phyloP scores from a whole-genome alignment of 2,888 invertebrate species.

The Ypsolopha sequella region DNA sequence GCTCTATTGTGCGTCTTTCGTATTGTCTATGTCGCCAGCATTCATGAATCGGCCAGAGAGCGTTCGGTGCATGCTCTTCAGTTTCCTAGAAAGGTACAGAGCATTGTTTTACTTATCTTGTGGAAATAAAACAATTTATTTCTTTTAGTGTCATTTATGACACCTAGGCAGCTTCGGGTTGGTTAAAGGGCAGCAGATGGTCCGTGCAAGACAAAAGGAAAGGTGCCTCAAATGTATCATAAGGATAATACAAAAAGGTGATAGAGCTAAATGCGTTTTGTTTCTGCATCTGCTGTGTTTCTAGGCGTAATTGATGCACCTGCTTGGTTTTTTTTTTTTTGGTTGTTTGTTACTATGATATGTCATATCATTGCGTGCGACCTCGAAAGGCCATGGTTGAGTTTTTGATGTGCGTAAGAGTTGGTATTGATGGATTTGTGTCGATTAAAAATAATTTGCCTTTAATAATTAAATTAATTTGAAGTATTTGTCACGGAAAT shows the following conservation, averaged over 20 bases:
- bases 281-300: conserved; percentile 1
- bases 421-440: no score
- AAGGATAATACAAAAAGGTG: not conserved
- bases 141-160: conserved; percentile 43
- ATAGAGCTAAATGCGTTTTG: not conserved
- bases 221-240: conserved; percentile 10
- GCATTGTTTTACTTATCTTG: conserved; percentile 1
- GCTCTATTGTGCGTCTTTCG: conserved; percentile 29
- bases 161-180: conserved; percentile 23
- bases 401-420: no score
- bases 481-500: no score
- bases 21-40: not conserved
- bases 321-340: not conserved
- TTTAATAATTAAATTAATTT: no score
- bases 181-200: conserved; percentile 44
- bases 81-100: conserved; percentile 1
- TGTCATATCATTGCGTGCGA: no score
- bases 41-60: not conserved
- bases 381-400: no score
- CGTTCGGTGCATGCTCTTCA: not conserved
- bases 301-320: conserved; percentile 2
- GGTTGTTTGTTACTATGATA: no score
- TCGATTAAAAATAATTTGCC: no score
- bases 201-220: conserved; percentile 11
- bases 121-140: conserved; percentile 32